Conservation (phyloP, 2,113 vertebrate species). For the Aspiorhynchus laticeps region DNA sequence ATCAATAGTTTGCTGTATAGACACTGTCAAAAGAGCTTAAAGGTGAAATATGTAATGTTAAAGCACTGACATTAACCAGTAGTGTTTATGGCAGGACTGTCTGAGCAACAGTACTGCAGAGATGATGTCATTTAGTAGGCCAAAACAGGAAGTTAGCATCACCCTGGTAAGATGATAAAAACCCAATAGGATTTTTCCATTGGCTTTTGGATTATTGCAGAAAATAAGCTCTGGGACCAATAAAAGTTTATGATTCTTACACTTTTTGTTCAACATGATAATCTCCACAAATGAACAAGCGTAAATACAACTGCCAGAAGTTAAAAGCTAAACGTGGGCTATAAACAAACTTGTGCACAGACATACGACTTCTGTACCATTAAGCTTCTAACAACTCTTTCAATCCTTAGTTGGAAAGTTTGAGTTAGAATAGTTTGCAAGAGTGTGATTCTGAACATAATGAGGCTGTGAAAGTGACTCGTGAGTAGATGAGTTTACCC, state of each 20-base stretch:
- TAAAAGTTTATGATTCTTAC: not conserved
- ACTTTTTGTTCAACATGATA: not conserved
- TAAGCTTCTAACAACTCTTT: not conserved
- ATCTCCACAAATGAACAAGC: no score
- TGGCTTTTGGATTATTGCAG: not conserved
- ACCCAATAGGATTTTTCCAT: not conserved
- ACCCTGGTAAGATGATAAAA: not conserved
- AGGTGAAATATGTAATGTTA: not conserved
- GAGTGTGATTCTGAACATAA: not conserved
- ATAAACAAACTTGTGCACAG: no score
- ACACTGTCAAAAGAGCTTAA: not conserved
- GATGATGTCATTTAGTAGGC: not conserved
- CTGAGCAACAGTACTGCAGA: not conserved
- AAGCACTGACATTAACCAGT: not conserved
- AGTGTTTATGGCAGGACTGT: not conserved
- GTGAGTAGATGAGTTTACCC: not conserved
- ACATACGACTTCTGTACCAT: no score
- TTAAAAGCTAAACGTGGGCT: no score
- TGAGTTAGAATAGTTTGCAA: not conserved
- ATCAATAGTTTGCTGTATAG: not conserved
- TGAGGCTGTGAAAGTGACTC: not conserved
- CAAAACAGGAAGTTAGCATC: not conserved
- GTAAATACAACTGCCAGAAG: no score
- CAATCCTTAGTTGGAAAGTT: not conserved
- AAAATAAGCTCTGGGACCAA: not conserved